phyloP scores from a whole-genome alignment of 2,797 vertebrate species.

The Brotogeris chrysoptera region DNA sequence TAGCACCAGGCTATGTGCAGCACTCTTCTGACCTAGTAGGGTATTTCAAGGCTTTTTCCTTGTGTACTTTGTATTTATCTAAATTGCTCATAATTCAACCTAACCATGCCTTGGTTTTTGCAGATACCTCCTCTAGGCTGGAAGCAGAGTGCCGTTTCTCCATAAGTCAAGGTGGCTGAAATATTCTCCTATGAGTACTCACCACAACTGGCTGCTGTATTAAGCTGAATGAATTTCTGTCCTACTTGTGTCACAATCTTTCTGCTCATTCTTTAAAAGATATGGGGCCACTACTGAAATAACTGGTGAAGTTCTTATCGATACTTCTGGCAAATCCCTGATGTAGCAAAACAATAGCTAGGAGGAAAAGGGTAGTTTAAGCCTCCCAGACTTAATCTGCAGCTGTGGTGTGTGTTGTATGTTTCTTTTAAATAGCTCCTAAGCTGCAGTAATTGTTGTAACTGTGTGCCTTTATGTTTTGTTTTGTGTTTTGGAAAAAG shows the following conservation, averaged over 20 bases:
- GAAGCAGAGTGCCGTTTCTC: background rate
- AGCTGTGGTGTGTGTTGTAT: background rate
- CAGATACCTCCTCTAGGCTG: background rate
- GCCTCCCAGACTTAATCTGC: background rate
- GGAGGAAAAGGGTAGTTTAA: background rate
- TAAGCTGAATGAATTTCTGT: slow-evolving; percentile 14
- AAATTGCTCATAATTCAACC: background rate
- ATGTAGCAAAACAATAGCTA: background rate
- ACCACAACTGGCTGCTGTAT: background rate
- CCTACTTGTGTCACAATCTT: slow-evolving; percentile 52
- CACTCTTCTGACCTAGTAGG: background rate
- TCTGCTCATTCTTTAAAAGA: slow-evolving; percentile 19
- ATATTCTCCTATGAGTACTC: background rate
- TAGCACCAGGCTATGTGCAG: background rate
- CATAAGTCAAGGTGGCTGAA: background rate
- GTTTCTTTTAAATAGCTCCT: background rate
- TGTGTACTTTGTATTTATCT: background rate
- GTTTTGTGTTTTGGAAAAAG: background rate
- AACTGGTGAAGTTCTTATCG: background rate
- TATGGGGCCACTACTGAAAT: background rate
- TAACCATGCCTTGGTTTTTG: background rate
- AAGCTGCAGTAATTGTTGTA: background rate
- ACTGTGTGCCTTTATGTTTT: background rate
- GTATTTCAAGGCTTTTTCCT: background rate
- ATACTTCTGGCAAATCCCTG: background rate